Evolutionary conservation across 2,888 invertebrate species (phyloP).

Genomic region (Eupithecia inturbata): DNA sequence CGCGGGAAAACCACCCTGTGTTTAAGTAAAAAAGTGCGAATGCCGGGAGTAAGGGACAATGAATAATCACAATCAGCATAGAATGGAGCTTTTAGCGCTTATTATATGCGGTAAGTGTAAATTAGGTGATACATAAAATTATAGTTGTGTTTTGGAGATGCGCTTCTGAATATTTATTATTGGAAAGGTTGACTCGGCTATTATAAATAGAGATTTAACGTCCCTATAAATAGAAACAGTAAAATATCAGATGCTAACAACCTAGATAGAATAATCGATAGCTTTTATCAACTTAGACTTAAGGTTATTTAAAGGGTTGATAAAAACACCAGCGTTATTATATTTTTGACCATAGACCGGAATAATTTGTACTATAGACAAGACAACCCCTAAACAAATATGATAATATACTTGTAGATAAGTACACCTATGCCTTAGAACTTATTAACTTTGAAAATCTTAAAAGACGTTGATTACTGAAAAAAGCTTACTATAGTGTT

Average conservation of each 20-base stretch:
- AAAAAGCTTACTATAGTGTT: too few species aligned
- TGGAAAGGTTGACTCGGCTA: background rate
- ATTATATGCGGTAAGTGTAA: slow-evolving; percentile 71
- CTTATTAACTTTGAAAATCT: background rate
- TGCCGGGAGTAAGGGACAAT: slow-evolving; percentile 31
- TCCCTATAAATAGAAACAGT: background rate
- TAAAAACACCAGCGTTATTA: background rate
- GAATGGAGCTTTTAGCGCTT: slow-evolving; percentile 68
- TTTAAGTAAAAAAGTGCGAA: slow-evolving; percentile 52
- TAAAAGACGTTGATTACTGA: too few species aligned
- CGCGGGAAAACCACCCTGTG: slow-evolving; percentile 53
- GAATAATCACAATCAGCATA: slow-evolving; percentile 44
- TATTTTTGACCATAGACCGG: background rate
- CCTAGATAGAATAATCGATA: background rate
- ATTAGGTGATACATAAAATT: background rate
- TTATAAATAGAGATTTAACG: background rate
- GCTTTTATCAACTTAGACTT: background rate
- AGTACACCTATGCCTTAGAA: too few species aligned
- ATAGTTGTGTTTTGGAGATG: background rate
- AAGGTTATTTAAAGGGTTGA: background rate
- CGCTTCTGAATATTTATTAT: background rate
- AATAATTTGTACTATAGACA: background rate
- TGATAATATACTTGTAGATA: too few species aligned
- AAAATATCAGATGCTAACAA: background rate
- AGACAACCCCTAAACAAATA: background rate